Evolutionary conservation across 2,113 vertebrate genomes (phyloP).

Genomic region (Cyprinodon variegatus): DNA sequence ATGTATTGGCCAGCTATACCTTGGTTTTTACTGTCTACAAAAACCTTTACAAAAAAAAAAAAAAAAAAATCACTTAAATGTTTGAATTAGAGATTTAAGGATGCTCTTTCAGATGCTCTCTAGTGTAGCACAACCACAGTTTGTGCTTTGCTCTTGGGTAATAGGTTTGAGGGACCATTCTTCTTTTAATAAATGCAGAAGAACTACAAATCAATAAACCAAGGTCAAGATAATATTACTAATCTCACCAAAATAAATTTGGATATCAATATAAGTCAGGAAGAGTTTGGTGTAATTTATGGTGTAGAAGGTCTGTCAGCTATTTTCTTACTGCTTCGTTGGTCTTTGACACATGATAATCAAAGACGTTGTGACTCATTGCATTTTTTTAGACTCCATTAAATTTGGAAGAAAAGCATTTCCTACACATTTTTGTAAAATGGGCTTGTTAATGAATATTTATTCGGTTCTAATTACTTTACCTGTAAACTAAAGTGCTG

Average conservation of each 20-base stretch:
- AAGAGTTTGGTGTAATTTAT: slow-evolving; percentile 42
- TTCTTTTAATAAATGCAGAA: slow-evolving; percentile 57
- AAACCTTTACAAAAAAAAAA: neutral
- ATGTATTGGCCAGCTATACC: neutral
- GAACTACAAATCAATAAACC: slow-evolving; percentile 68
- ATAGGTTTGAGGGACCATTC: slow-evolving; percentile 44
- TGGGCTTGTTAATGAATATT: neutral
- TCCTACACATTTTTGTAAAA: neutral
- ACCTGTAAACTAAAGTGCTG: neutral
- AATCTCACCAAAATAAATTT: slow-evolving; percentile 64
- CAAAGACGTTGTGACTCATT: slow-evolving; percentile 4
- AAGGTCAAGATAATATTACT: slow-evolving; percentile 73
- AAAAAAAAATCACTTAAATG: neutral
- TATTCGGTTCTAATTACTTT: neutral
- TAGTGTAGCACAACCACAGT: neutral
- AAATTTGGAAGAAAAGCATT: neutral
- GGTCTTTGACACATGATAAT: slow-evolving; percentile 1
- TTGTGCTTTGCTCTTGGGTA: slow-evolving; percentile 30
- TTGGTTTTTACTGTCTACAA: neutral
- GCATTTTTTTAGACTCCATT: neutral
- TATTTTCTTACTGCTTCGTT: slow-evolving; percentile 20
- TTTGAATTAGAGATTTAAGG: neutral
- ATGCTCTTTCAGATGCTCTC: neutral
- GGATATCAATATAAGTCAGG: slow-evolving; percentile 64
- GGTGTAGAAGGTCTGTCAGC: slow-evolving; percentile 1